Base-by-base conservation (phyloP, 2,888 invertebrate genomes). In the Orchesella flavescens region DNA sequence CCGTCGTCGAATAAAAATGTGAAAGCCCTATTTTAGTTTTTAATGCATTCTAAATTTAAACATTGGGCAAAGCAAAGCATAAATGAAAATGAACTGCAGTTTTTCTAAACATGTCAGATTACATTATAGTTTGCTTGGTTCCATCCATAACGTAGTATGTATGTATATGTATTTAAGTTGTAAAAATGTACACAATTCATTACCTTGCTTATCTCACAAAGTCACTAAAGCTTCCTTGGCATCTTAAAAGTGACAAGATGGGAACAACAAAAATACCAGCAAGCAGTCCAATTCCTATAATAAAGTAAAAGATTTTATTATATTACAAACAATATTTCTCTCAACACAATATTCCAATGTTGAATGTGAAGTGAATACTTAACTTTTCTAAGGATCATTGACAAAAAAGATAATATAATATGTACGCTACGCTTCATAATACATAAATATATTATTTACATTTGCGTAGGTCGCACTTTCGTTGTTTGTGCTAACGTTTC, bases 161-260 rank as follows among this genome's bases (percentile, higher is more conserved):
- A n/a, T n/a, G n/a, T n/a, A n/a, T n/a, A n/a, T n/a, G n/a, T n/a
- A n/a, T 7, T 4, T 34, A 34, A 34, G 34, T 34, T 19, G n/a
- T 19, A 19, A 19, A 57, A 57, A 57, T 57, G 57, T 10, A 57
- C 19, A 19, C 10, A 57, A 17, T 24, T 61, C n/a, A 24, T 61
- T 61, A 61, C 61, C 61, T 61, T 61, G 61, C 61, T 23, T 24
- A 61, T 61, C 61, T 61, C 61, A 24, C 61, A 61, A 34, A 24
- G 57, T 57, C 19, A 19, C 17, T 19, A 13, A 10, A 24, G 61
- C 23, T 24, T 61, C 61, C 19, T 61, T 61, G 61, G 61, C 61
- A 61, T 61, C 61, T 61, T 24, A 53, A n/a, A 53, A 53, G 53
- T 23, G 61, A 61, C 61, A 19, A 61, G 24, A 24, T 23, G 61